These are phyloP conservation scores for Shinisaurus crocodilurus DNA, from an alignment of 2,113 vertebrate genomes.

Conservation along the genomic window DNA sequence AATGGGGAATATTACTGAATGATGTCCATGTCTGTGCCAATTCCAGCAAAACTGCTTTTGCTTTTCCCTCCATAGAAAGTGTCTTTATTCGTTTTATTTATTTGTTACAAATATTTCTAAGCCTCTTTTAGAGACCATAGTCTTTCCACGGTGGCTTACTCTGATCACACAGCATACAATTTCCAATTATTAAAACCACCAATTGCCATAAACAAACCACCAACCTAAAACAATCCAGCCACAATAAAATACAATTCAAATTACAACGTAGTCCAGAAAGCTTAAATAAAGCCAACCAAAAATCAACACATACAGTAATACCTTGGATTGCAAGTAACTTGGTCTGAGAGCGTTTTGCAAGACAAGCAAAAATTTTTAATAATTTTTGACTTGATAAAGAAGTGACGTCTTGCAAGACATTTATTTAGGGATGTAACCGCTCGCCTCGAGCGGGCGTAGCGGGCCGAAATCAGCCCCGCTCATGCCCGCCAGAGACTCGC, in stretches of 20 bases:
- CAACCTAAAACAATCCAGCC: too few relatives aligned
- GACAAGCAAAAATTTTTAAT: too few relatives aligned
- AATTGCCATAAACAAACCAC: neutral
- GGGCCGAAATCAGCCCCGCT: too few relatives aligned
- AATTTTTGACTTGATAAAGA: too few relatives aligned
- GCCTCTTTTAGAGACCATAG: neutral
- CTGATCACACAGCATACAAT: neutral
- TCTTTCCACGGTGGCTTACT: neutral
- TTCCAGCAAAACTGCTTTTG: neutral
- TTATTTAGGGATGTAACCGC: too few relatives aligned
- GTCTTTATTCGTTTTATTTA: neutral
- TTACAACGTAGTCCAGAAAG: neutral
- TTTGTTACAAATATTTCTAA: neutral
- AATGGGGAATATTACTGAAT: conserved; percentile 33
- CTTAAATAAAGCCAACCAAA: neutral
- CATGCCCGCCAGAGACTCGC: too few relatives aligned
- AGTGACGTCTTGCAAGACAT: too few relatives aligned
- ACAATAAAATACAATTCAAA: neutral
- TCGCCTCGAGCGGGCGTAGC: too few relatives aligned
- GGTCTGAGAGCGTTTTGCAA: too few relatives aligned
- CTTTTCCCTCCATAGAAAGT: neutral
- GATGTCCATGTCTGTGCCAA: neutral
- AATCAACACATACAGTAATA: neutral
- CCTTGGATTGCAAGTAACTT: too few relatives aligned
- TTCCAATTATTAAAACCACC: neutral